Evolutionary conservation across 2,113 vertebrate genomes (phyloP).

Genomic region (Crotalus horridus): DNA sequence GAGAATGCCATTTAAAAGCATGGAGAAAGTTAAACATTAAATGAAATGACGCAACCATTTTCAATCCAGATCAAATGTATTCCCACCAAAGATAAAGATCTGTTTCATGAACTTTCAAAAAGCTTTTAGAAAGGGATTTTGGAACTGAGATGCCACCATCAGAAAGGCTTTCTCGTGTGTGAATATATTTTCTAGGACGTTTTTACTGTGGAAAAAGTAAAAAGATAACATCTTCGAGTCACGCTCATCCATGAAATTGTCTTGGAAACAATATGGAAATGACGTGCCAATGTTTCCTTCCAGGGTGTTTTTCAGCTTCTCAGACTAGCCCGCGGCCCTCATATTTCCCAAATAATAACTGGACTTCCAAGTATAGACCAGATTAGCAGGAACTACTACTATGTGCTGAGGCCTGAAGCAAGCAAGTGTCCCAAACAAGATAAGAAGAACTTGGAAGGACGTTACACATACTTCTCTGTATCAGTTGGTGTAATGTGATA

Average conservation of each 20-base stretch:
- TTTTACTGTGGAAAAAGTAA: not conserved
- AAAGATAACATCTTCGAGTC: not conserved
- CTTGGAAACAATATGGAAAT: not conserved
- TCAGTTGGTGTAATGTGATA: not conserved
- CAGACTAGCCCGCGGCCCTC: not conserved
- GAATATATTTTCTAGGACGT: not conserved
- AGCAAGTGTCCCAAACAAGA: not conserved
- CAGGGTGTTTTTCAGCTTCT: not conserved
- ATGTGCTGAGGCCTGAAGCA: not conserved
- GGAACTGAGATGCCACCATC: not conserved
- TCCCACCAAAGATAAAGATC: not conserved
- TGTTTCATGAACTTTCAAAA: not conserved
- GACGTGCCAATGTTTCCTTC: not conserved
- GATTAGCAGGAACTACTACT: not conserved
- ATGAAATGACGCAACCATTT: not conserved
- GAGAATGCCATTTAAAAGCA: not conserved
- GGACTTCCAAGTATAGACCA: not conserved
- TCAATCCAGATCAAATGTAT: not conserved
- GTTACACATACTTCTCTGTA: not conserved
- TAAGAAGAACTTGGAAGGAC: not conserved
- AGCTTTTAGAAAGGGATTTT: not conserved
- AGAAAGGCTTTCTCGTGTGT: not conserved
- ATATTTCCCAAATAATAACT: not conserved
- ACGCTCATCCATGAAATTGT: not conserved
- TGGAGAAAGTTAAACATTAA: not conserved